Conservation (phyloP, 2,113 vertebrate species). For the Triplophysa siluroides region DNA sequence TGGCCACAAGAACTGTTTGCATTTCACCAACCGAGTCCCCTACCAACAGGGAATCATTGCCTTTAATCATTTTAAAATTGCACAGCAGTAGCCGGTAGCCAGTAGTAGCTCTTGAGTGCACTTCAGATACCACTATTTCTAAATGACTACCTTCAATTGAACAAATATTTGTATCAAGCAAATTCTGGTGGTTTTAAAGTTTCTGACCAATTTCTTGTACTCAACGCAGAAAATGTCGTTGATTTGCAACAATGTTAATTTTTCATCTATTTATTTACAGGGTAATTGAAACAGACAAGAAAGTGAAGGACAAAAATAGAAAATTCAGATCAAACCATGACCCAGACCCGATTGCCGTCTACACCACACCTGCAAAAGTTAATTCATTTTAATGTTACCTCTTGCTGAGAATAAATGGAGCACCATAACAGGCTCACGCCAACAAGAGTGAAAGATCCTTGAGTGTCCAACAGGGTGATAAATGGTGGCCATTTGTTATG, state of each 20-base stretch:
- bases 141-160: neutral
- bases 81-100: neutral
- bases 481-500: constrained; percentile 69
- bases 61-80: constrained; percentile 40
- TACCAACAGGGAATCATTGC: neutral
- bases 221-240: too few species aligned
- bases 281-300: too few species aligned
- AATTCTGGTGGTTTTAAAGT: too few species aligned
- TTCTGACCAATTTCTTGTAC: too few species aligned
- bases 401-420: constrained; percentile 11
- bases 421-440: constrained; percentile 34
- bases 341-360: too few species aligned
- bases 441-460: constrained; percentile 57
- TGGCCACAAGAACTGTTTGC: constrained; percentile 36
- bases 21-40: constrained; percentile 26
- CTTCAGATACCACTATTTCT: neutral
- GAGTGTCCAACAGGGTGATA: constrained; percentile 68
- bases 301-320: too few species aligned
- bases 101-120: neutral
- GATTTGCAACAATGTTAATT: too few species aligned
- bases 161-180: too few species aligned
- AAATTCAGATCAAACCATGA: too few species aligned
- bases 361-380: constrained; percentile 5
- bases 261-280: too few species aligned
- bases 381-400: constrained; percentile 31